Base-by-base conservation (phyloP, 2,797 vertebrate genomes). In the Spizella passerina region DNA sequence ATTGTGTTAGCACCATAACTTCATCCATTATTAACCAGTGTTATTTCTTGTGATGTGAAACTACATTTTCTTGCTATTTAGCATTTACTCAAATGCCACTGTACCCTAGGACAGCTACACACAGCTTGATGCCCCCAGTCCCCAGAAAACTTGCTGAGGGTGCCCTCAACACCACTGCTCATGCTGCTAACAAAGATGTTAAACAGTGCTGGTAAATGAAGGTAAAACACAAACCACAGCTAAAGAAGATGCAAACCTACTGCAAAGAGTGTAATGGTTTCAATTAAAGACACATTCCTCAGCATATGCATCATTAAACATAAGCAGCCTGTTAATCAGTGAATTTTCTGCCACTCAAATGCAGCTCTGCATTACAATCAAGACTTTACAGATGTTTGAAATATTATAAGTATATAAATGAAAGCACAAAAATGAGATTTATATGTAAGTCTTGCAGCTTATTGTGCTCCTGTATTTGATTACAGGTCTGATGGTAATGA, bases 191-290 rank as follows among this genome's bases (percentile, higher is more conserved):
- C 24, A n/a, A 66, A 66, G 21, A n/a, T 23, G 26, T 23, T 34
- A 23, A 46, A 22, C 5, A 60, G 14, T 0, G 0, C 11, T 16
- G 39, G 10, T 30, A 30, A 34, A 26, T 11, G 39, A 66, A 72
- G 18, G 21, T 12, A 81, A 60, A 57, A 53, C 32, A 66, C 12
- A 66, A 32, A 22, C 6, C 12, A 66, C 4, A 26, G 12, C 14
- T 18, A 30, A 29, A 53, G 30, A 73, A 73, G 53, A 60, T 12
- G 26, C 26, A 53, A 60, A 53, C 10, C 26, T 47, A 47, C 39
- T 16, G 46, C 21, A 46, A 44, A 39, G 29, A 34, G 29, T 30
- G 17, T 20, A 39, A 16, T 30, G 10, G 12, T 34, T 66, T 81
- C 32, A 41, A 15, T 66, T 60, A 47, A 39, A 41, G 46, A 66